Evolutionary conservation across 2,113 vertebrate genomes (phyloP).

Genomic region (Isurus oxyrinchus): DNA sequence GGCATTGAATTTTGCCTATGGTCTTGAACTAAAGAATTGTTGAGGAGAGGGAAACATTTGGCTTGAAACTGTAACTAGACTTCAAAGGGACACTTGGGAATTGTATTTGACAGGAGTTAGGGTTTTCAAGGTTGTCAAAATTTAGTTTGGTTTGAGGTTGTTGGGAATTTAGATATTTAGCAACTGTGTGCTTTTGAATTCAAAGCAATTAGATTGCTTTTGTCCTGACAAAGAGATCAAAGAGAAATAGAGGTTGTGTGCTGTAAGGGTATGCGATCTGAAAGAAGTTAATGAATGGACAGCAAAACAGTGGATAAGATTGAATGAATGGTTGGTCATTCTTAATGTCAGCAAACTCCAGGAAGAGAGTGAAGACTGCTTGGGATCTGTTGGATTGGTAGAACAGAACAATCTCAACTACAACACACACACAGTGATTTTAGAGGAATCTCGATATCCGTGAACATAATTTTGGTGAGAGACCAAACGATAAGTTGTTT

Average conservation of each 20-base stretch:
- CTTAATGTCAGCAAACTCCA: background rate
- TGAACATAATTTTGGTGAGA: background rate
- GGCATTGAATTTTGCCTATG: no score
- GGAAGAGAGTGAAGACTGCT: background rate
- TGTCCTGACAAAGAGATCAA: background rate
- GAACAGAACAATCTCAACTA: background rate
- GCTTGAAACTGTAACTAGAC: background rate
- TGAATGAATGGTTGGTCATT: background rate
- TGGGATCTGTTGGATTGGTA: background rate
- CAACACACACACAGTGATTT: background rate
- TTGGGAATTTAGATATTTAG: background rate
- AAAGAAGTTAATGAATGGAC: no score
- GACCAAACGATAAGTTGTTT: background rate
- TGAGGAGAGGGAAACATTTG: background rate
- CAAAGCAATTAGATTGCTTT: background rate
- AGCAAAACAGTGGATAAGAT: background rate
- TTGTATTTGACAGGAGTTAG: background rate
- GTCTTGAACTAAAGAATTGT: background rate
- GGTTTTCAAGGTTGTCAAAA: background rate
- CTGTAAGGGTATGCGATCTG: background rate
- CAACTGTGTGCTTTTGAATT: background rate
- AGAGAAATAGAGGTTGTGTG: background rate
- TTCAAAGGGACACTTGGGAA: background rate
- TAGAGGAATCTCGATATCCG: background rate
- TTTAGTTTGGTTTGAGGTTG: background rate